A percentile compares a stretch with the other conserved stretches of the same genome.
These are phyloP conservation scores for Artemia sinica DNA, from an alignment of 2,888 invertebrate genomes.

Conservation along the genomic window DNA sequence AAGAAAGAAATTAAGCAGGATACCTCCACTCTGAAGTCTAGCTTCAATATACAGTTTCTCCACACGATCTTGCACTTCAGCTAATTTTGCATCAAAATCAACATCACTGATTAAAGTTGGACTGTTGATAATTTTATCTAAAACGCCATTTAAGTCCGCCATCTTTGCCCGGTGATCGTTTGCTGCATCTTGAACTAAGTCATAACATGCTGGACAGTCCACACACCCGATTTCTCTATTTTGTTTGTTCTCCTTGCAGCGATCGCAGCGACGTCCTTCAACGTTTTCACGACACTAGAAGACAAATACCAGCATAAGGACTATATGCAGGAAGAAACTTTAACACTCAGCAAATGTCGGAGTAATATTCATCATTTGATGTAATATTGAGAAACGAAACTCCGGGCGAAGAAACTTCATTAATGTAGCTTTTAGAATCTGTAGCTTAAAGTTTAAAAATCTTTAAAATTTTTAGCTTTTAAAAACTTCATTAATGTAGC, in stretches of 20 bases:
- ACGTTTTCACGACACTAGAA: slow-evolving; percentile 53
- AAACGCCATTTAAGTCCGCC: slow-evolving; percentile 49
- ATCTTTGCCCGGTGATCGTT: slow-evolving; percentile 55
- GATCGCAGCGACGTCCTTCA: slow-evolving; percentile 79
- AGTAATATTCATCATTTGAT: no score
- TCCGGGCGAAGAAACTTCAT: no score
- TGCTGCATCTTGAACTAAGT: slow-evolving; percentile 72
- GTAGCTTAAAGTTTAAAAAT: no score
- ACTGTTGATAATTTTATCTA: slow-evolving; percentile 75
- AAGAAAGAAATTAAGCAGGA: slow-evolving; percentile 6
- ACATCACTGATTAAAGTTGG: slow-evolving; percentile 78
- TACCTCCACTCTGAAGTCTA: slow-evolving; percentile 44
- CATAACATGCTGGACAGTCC: slow-evolving; percentile 88
- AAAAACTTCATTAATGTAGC: no score
- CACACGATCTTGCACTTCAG: slow-evolving; percentile 55
- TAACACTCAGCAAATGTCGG: no score
- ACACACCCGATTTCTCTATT: slow-evolving; percentile 73
- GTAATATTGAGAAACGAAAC: no score
- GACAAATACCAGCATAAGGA: neutral
- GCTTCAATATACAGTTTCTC: slow-evolving; percentile 55
- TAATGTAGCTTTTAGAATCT: no score
- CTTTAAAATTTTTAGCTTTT: no score
- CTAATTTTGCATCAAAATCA: slow-evolving; percentile 69
- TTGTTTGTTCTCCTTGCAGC: slow-evolving; percentile 90
- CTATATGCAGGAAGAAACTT: neutral